These are phyloP conservation scores for Macaria liturata DNA, from an alignment of 2,888 invertebrate genomes.

Conservation along the genomic window DNA sequence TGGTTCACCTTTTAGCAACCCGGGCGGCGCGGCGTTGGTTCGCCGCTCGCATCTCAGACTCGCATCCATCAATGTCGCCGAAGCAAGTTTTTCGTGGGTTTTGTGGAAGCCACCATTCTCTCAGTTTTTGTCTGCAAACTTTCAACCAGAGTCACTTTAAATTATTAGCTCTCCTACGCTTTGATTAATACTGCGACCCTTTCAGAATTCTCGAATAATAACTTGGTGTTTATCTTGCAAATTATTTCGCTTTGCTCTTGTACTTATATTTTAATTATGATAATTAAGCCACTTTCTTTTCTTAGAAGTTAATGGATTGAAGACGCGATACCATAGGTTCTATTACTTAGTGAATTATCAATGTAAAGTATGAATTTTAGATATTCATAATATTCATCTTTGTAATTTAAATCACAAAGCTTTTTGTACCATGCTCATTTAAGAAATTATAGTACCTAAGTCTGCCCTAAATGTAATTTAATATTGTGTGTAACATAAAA, in stretches of 20 bases:
- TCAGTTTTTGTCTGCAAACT: slow-evolving; percentile 76
- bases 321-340: no score
- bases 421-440: neutral
- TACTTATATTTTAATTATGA: no score
- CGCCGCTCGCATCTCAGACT: slow-evolving; percentile 57
- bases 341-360: no score
- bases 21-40: slow-evolving; percentile 55
- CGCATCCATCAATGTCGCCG: slow-evolving; percentile 77
- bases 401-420: no score
- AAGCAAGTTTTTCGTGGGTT: slow-evolving; percentile 74
- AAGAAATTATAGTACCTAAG: neutral
- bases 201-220: slow-evolving; percentile 25
- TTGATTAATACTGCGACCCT: slow-evolving; percentile 54
- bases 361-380: no score
- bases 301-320: no score
- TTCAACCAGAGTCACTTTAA: slow-evolving; percentile 67
- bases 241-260: slow-evolving; percentile 6
- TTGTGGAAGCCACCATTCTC: slow-evolving; percentile 60
- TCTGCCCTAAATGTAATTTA: neutral
- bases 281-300: no score
- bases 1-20: slow-evolving; percentile 55
- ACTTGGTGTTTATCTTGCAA: slow-evolving; percentile 12
- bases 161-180: slow-evolving; percentile 58
- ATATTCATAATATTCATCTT: no score
- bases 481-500: neutral